Base-by-base conservation (phyloP, 2,113 vertebrate genomes). In the Tinamus guttatus region DNA sequence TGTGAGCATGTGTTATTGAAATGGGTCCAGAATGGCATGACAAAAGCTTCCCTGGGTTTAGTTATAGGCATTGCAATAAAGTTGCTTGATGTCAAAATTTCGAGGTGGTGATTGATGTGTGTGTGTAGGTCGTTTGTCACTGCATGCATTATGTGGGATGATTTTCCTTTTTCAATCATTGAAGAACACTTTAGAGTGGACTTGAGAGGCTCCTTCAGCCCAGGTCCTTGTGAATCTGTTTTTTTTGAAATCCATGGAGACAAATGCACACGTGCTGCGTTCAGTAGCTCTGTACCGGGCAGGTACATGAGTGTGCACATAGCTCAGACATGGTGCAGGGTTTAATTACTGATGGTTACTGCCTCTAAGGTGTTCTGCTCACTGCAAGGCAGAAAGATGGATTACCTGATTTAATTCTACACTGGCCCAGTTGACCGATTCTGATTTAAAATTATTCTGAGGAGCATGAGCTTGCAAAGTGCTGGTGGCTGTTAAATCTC, bases 71-170 rank as follows among this genome's bases (percentile, higher is more conserved):
- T 30, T 85, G 45, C 49, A 82, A 34, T 65, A 5, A 80, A 73
- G 65, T 85, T 85, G 34, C 62, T 76, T 69, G 49, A 32, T 38
- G 81, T 75, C 38, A 76, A 70, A 43, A 77, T 65, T n/a, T 85
- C 43, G 69, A 90, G 81, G 58, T 65, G 59, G 27, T 90, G 77
- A 70, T 77, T 94, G 96, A 94, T 95, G 92, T 81, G 51, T 56
- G 24, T 58, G 54, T 85, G 60, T 79, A 78, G 52, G 77, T 95
- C 88, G 94, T 93, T 91, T 91, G 70, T 84, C 87, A 86, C 79
- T 28, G 45, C 87, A 63, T 65, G 22, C 5, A 0, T 85, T 79
- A 18, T 5, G 14, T 58, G 74, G 93, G 75, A 63, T 71, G 41
- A 41, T 81, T 94, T 91, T 92, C 87, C 73, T 87, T 69, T 93